Conservation (phyloP, 2,113 vertebrate genomes). For the Phrynosoma blainvillii region DNA sequence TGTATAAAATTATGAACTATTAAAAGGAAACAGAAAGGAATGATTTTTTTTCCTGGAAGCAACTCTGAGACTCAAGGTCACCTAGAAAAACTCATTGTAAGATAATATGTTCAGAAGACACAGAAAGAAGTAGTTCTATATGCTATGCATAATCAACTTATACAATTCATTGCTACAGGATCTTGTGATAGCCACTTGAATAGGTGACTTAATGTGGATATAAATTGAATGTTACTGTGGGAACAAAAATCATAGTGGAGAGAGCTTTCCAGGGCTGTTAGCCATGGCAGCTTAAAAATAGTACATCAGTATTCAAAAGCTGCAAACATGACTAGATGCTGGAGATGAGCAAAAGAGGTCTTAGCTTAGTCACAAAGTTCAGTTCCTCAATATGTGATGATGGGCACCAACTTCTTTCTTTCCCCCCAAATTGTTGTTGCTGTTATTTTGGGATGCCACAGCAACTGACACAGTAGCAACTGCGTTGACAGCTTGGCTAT, state of each 20-base stretch:
- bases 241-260: neutral
- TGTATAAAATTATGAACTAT: constrained; percentile 16
- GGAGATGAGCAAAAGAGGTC: neutral
- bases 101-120: neutral
- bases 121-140: constrained; percentile 1
- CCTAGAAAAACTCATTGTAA: neutral
- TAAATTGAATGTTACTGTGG: constrained; percentile 8
- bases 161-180: neutral
- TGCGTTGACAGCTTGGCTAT: too few species aligned
- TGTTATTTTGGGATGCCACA: too few species aligned
- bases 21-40: neutral
- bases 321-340: neutral
- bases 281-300: neutral
- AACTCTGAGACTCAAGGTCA: constrained; percentile 20
- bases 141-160: neutral
- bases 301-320: neutral
- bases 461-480: too few species aligned
- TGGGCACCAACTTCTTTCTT: neutral
- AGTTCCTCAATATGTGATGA: neutral
- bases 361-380: neutral
- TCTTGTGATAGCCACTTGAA: constrained; percentile 4
- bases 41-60: neutral
- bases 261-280: neutral
- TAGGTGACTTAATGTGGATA: constrained; percentile 4
- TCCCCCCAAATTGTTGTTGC: too few species aligned